A percentile compares a stretch with the other conserved stretches of the same genome.
These are phyloP conservation scores for Anolis carolinensis DNA, from an alignment of 2,113 vertebrate species.

Conservation along the genomic window DNA sequence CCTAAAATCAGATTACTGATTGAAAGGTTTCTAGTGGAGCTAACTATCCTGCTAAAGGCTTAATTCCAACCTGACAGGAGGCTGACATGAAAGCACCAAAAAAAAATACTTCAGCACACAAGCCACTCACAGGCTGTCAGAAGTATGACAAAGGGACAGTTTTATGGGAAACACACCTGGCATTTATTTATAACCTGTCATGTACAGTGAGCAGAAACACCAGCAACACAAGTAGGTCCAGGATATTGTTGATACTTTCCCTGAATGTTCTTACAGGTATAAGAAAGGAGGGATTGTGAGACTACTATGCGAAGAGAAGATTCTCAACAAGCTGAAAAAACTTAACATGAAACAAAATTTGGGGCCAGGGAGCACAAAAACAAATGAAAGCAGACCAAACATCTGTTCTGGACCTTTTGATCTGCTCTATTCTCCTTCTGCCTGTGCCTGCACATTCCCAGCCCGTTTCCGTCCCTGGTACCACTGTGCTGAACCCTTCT, in stretches of 20 bases:
- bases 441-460: neutral
- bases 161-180: slow-evolving; percentile 33
- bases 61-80: slow-evolving; percentile 29
- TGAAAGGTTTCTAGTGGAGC: slow-evolving; percentile 30
- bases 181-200: neutral
- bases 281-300: slow-evolving; percentile 5
- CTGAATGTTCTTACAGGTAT: neutral
- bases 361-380: neutral
- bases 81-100: slow-evolving; percentile 40
- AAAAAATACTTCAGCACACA: neutral
- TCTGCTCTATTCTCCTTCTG: neutral
- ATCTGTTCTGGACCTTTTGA: neutral
- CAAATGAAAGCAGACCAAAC: neutral
- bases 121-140: slow-evolving; percentile 20
- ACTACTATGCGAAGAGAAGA: neutral
- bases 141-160: slow-evolving; percentile 10
- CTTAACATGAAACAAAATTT: slow-evolving; percentile 18
- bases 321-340: slow-evolving; percentile 10
- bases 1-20: slow-evolving; percentile 1
- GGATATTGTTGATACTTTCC: slow-evolving; percentile 12
- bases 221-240: neutral
- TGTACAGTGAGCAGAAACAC: slow-evolving; percentile 24
- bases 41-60: slow-evolving; percentile 3
- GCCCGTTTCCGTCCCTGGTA: slow-evolving; percentile 24
- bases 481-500: slow-evolving; percentile 10